phyloP scores from a whole-genome alignment of 1,140 invertebrate species.

The Ostrea denselamellosa region DNA sequence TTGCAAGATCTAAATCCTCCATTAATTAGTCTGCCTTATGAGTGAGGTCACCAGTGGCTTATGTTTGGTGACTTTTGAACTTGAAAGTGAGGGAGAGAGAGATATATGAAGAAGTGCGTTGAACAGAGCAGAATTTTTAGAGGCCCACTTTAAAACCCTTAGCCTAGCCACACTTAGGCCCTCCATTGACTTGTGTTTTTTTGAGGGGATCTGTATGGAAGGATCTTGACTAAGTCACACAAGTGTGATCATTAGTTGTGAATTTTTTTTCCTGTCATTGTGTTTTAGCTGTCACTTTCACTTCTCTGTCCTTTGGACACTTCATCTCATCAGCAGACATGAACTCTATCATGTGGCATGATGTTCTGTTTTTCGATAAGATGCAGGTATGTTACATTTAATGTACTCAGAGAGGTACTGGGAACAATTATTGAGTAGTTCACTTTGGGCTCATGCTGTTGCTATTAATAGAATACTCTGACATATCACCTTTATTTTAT shows the following conservation, averaged over 20 bases:
- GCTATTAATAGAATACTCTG: not conserved
- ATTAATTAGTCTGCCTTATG: not conserved
- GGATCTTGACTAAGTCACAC: not conserved
- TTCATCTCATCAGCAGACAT: not conserved
- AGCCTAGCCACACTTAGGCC: slow-evolving; percentile 6
- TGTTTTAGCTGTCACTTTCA: slow-evolving; percentile 23
- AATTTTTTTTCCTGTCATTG: not conserved
- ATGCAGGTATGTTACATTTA: slow-evolving; percentile 28
- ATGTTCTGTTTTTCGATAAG: slow-evolving; percentile 32
- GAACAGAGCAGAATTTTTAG: not conserved
- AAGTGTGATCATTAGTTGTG: slow-evolving; percentile 11
- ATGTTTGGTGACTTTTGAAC: not conserved
- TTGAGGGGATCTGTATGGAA: not conserved
- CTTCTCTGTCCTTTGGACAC: not conserved
- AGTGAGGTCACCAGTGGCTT: slow-evolving; percentile 17
- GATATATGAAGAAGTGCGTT: not conserved
- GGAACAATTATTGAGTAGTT: not conserved
- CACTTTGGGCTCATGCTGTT: not conserved
- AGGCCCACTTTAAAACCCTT: not conserved
- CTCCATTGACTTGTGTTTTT: not conserved
- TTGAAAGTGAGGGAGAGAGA: not conserved
- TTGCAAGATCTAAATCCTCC: not conserved
- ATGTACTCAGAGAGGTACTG: not conserved
- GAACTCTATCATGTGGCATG: slow-evolving; percentile 22
- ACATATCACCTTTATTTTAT: not conserved